These are phyloP conservation scores for Epinephelus coioides DNA, from an alignment of 2,797 vertebrate genomes.

Conservation along the genomic window DNA sequence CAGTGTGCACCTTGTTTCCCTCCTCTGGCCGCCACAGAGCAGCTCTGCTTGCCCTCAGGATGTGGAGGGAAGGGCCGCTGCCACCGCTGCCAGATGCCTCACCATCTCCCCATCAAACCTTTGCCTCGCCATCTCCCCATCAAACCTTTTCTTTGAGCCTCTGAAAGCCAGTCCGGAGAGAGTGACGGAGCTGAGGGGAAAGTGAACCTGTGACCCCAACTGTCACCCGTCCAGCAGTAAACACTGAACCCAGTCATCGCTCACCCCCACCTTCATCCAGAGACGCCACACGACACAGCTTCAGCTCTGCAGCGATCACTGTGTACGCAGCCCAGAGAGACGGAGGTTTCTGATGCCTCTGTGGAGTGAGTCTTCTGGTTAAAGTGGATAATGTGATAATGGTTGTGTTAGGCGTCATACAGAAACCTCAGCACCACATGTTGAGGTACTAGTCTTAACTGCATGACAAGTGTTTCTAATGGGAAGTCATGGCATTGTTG, in stretches of 20 bases:
- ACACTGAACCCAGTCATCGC: slow-evolving; percentile 75
- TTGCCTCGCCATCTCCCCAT: slow-evolving; percentile 42
- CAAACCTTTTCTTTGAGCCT: slow-evolving; percentile 75
- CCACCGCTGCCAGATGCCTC: slow-evolving; percentile 74
- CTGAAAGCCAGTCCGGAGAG: slow-evolving; percentile 46
- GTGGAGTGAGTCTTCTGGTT: slow-evolving; percentile 29
- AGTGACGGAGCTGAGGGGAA: slow-evolving; percentile 55
- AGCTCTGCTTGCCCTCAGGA: slow-evolving; percentile 80
- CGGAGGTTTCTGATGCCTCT: slow-evolving; percentile 41
- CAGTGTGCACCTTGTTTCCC: slow-evolving; percentile 87
- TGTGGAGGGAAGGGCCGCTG: slow-evolving; percentile 74
- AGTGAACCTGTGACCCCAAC: slow-evolving; percentile 76
- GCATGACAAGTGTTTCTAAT: neutral
- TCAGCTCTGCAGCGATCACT: slow-evolving; percentile 42
- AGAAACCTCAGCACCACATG: slow-evolving; percentile 17
- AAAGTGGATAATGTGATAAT: slow-evolving; percentile 50
- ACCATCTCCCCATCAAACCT: slow-evolving; percentile 59
- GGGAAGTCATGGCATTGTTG: neutral
- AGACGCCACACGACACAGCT: slow-evolving; percentile 43
- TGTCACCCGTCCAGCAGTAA: slow-evolving; percentile 72
- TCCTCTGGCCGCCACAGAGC: slow-evolving; percentile 68
- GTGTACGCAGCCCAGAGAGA: slow-evolving; percentile 22
- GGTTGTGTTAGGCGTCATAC: slow-evolving; percentile 5
- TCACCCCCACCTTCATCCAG: slow-evolving; percentile 26
- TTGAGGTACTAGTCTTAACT: slow-evolving; percentile 1